Evolutionary conservation across 2,797 vertebrate genomes (phyloP).

Genomic region (Tinamus major): DNA sequence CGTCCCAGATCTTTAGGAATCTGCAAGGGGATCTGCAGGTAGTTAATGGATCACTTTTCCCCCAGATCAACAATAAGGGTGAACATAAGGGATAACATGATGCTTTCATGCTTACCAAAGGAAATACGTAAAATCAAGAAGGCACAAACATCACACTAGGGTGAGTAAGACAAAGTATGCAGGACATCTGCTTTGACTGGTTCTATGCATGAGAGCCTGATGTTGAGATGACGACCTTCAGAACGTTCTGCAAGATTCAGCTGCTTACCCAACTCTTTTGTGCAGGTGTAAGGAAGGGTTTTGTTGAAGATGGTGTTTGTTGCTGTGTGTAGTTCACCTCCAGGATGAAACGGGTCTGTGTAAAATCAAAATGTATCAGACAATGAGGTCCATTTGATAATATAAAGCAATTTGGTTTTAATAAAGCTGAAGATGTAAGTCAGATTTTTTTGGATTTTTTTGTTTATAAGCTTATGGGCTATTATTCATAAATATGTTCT

Average conservation of each 20-base stretch:
- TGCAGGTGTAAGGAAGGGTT: constrained; percentile 60
- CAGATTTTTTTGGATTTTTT: neutral
- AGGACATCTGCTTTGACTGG: neutral
- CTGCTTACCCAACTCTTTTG: constrained; percentile 30
- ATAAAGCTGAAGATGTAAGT: neutral
- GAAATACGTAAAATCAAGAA: neutral
- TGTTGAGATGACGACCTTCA: neutral
- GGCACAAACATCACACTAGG: neutral
- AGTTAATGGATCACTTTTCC: accelerated
- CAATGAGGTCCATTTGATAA: neutral
- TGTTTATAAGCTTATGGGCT: neutral
- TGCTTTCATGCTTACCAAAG: neutral
- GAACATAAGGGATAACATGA: neutral
- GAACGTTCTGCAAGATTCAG: neutral
- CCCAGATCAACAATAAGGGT: neutral
- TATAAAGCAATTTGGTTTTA: neutral
- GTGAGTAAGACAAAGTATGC: neutral
- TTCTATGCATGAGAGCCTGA: neutral
- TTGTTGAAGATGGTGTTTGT: constrained; percentile 8
- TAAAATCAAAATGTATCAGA: neutral
- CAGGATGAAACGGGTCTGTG: neutral
- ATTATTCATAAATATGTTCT: neutral
- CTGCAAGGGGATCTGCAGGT: neutral
- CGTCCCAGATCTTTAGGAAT: neutral
- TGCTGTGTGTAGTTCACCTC: neutral